Percentiles rank a stretch among this genome's conserved stretches.
These are phyloP conservation scores for Noturus placidus DNA, from an alignment of 2,113 vertebrate species.

Conservation along the genomic window DNA sequence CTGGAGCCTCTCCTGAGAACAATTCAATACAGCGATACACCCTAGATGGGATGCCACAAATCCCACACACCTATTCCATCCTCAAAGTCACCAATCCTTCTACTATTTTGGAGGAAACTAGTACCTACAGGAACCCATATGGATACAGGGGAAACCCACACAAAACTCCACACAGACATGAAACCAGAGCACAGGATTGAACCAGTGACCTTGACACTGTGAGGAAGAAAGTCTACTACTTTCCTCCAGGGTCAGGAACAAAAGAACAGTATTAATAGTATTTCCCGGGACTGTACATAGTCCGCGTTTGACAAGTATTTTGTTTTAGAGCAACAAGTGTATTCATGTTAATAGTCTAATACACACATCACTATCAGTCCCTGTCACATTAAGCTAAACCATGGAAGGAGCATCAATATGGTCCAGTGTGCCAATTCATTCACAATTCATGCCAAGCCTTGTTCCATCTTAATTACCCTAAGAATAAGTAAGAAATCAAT, in stretches of 20 bases:
- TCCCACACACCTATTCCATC: background rate
- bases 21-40: background rate
- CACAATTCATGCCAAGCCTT: slow-evolving; percentile 21
- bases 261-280: slow-evolving; percentile 1
- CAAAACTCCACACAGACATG: background rate
- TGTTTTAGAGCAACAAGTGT: background rate
- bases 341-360: slow-evolving; percentile 24
- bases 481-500: slow-evolving; percentile 60
- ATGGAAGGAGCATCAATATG: slow-evolving; percentile 7
- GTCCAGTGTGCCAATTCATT: background rate
- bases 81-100: background rate
- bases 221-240: background rate
- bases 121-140: background rate
- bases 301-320: background rate
- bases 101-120: background rate
- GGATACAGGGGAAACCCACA: background rate
- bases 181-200: background rate
- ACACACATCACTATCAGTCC: slow-evolving; percentile 29
- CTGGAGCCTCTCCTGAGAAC: background rate
- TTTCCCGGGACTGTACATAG: background rate
- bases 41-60: background rate
- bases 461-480: slow-evolving; percentile 52
- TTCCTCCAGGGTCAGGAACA: slow-evolving; percentile 23
- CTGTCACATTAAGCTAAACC: background rate
- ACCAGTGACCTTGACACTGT: background rate